These are phyloP conservation scores for Tetrapedia diversipes DNA, from an alignment of 2,888 invertebrate species.

Conservation along the genomic window DNA sequence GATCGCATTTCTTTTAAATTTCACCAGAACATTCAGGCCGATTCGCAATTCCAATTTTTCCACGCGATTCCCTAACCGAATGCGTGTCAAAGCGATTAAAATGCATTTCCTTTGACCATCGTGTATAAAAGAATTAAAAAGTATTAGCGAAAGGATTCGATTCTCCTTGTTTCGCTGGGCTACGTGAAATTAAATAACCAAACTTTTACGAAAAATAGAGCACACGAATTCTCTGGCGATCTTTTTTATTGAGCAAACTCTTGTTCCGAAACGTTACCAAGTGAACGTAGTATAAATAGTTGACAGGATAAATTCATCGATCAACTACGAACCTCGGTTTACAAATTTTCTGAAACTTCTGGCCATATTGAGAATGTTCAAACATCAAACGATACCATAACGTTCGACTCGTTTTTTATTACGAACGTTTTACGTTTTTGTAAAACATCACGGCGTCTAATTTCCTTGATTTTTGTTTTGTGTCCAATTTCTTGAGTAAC, in stretches of 20 bases:
- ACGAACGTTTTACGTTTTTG: not conserved
- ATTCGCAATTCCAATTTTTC: slow-evolving; percentile 14
- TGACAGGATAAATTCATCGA: not conserved
- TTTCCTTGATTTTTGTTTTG: not conserved
- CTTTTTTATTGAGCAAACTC: not conserved
- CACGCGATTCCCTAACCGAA: not conserved
- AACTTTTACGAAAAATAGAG: not conserved
- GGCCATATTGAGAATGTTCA: not conserved
- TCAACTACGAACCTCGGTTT: not conserved
- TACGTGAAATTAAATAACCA: slow-evolving; percentile 3
- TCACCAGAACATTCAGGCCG: not conserved
- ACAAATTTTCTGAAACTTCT: not conserved
- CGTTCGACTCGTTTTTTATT: not conserved
- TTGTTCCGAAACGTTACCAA: not conserved
- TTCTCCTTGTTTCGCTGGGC: too few relatives aligned
- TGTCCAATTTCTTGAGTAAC: not conserved
- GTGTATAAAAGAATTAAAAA: slow-evolving; percentile 4
- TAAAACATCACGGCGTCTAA: not conserved
- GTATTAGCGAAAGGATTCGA: not conserved
- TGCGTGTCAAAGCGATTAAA: not conserved
- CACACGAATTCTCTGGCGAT: not conserved
- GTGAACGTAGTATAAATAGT: not conserved
- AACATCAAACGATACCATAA: not conserved
- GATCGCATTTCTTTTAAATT: not conserved
- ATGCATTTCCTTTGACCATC: not conserved